Evolutionary conservation across 1,140 invertebrate species (phyloP), one percentile per base, ranked within the genome.

Genomic region (Prorops nasuta): DNA sequence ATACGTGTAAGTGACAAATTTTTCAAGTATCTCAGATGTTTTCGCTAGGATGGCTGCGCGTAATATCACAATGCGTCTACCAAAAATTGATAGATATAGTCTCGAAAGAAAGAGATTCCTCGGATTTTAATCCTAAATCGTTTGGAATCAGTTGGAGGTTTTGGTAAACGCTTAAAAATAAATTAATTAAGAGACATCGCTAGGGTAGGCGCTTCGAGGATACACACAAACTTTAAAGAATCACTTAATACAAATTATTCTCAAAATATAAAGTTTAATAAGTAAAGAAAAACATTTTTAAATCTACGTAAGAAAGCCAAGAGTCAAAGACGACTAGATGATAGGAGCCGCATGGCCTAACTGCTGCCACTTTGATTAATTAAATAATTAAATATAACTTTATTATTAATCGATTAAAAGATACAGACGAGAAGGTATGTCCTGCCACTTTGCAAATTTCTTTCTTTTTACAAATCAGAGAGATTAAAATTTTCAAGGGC

Each of bases 261-360:
- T 71, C 70, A 67, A 70, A 60, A 54, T 68, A 59, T 72, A 66
- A 70, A 50, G 58, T 65, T 67, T 71, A 66, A 63, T 69, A 70
- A 62, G 52, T 67, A 74, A 74, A 48, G 52, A 51, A 56, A 38
- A 37, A 48, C 54, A 63, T 72, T 73, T 72, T 73, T 67, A 66
- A 75, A 60, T 69, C 62, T 73, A 74, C 56, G 52, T 74, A 72
- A 75, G 58, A 67, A 67, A 71, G 69, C 70, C 67, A 66, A 72
- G 64, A 67, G 66, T 72, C 64, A 66, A 67, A 72, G 63, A 71
- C 47, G 71, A 74, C 56, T 74, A 74, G 67, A 64, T 64, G 55
- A 74, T 75, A 77, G 72, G 61, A 72, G 74, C 71, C 71, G 71
- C 69, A 77, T 76, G 74, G 75, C 75, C 74, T 76, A 77, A 76